These are phyloP conservation scores for Abrostola tripartita DNA, from an alignment of 2,888 invertebrate genomes.

Conservation along the genomic window DNA sequence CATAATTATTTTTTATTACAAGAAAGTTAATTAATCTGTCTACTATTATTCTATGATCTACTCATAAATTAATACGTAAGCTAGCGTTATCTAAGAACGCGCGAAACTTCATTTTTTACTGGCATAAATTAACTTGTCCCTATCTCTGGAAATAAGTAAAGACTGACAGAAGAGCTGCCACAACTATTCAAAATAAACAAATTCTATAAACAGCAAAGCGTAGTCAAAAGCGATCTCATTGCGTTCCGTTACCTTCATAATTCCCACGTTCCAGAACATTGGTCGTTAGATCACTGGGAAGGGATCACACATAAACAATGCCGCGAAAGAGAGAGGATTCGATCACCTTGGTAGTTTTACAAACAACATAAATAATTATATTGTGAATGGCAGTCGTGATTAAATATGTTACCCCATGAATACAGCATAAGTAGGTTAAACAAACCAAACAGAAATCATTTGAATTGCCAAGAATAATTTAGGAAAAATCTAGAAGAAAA, in stretches of 20 bases:
- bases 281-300: conserved; percentile 33
- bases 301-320: conserved; percentile 47
- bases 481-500: too few species aligned
- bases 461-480: too few species aligned
- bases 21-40: too few species aligned
- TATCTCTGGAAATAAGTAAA: too few species aligned
- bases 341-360: conserved; percentile 53
- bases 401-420: conserved; percentile 10
- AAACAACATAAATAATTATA: conserved; percentile 49
- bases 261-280: conserved; percentile 43
- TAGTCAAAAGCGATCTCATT: conserved; percentile 16
- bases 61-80: too few species aligned
- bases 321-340: conserved; percentile 54
- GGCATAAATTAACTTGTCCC: too few species aligned
- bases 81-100: too few species aligned
- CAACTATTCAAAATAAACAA: neutral
- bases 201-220: neutral
- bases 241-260: conserved; percentile 11
- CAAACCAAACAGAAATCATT: neutral
- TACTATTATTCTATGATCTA: too few species aligned
- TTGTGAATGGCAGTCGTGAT: conserved; percentile 41
- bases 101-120: too few species aligned
- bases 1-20: too few species aligned
- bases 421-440: neutral
- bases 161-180: too few species aligned